Base-by-base conservation (phyloP, 2,797 vertebrate genomes). In the Tenualosa ilisha region DNA sequence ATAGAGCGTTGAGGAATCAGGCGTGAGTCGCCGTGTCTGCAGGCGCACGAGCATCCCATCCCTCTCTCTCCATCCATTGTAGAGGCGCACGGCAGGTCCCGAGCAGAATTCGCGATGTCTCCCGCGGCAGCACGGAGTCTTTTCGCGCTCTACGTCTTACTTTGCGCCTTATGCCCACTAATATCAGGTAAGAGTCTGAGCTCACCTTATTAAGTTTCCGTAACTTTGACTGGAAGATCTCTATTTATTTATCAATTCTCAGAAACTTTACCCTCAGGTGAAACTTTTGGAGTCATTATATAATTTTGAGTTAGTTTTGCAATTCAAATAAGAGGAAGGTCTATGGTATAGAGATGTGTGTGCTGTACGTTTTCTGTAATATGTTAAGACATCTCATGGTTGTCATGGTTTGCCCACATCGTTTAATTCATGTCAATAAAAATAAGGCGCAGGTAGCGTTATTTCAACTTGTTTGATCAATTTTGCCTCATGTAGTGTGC, bases 71-170 rank as follows among this genome's bases (percentile, higher is more conserved):
- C 85, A 92, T 92, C 91, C 91, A 93, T 92, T 92, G 93, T 83
- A 91, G 90, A 92, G 84, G 86, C 85, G 84, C 85, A 88, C 87
- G 87, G 82, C 91, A 89, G 89, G 90, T 91, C 87, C 49, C 88
- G 85, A 88, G 89, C 93, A 86, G 89, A 93, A 93, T 91, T 92
- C 91, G 93, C 92, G 84, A 96, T 96, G 95, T 91, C 93, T 93
- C 89, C 92, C 91, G 88, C 91, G 89, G 91, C 93, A 92, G 93
- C 93, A 92, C 93, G 94, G 92, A 94, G 93, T 90, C 92, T 96
- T 82, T 89, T 95, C 86, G 93, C 92, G 88, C 91, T 96, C 88
- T 93, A 95, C 83, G 84, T 95, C 20, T 91, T 93, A 43, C 92
- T 96, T 88, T 93, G 92, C 89, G 88, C 93, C 90, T 89, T 93